Percentiles rank a stretch among this genome's conserved stretches.
Evolutionary conservation across 2,113 vertebrate species (phyloP).

Genomic region (Plectropomus leopardus): DNA sequence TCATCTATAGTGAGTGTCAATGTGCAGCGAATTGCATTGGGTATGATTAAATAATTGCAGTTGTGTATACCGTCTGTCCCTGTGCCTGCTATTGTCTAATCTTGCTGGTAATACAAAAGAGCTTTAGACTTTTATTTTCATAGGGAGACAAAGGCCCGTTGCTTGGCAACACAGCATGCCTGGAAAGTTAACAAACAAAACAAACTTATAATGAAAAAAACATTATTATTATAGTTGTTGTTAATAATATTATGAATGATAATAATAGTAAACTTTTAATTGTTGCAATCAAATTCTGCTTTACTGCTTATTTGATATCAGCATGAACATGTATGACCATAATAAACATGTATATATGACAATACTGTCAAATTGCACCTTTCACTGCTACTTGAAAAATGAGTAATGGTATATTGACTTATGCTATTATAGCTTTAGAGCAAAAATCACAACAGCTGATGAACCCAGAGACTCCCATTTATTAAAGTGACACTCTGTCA

Average conservation of each 20-base stretch:
- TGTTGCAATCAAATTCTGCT: neutral
- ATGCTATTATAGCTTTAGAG: conserved; percentile 44
- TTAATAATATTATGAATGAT: neutral
- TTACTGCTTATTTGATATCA: neutral
- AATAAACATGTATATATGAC: neutral
- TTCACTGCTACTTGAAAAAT: conserved; percentile 26
- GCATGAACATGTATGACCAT: neutral
- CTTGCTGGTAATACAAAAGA: conserved; percentile 21
- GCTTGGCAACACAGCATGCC: conserved; percentile 43
- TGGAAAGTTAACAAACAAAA: conserved; percentile 22
- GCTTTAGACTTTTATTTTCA: conserved; percentile 37
- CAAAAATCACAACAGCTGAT: conserved; percentile 50
- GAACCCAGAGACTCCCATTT: conserved; percentile 49
- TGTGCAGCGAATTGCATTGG: conserved; percentile 21
- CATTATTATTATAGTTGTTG: too few species aligned
- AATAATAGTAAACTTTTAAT: neutral
- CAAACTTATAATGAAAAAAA: too few species aligned
- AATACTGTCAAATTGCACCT: neutral
- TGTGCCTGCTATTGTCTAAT: conserved; percentile 28
- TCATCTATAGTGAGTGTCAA: conserved; percentile 2
- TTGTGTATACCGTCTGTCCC: conserved; percentile 13
- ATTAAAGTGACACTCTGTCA: conserved; percentile 55
- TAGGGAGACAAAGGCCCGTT: conserved; percentile 21
- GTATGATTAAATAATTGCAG: conserved; percentile 28
- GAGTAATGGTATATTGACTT: conserved; percentile 13